A percentile compares a stretch with the other conserved stretches of the same genome.
phyloP scores from a whole-genome alignment of 1,140 invertebrate species.

The Carposina sasakii region DNA sequence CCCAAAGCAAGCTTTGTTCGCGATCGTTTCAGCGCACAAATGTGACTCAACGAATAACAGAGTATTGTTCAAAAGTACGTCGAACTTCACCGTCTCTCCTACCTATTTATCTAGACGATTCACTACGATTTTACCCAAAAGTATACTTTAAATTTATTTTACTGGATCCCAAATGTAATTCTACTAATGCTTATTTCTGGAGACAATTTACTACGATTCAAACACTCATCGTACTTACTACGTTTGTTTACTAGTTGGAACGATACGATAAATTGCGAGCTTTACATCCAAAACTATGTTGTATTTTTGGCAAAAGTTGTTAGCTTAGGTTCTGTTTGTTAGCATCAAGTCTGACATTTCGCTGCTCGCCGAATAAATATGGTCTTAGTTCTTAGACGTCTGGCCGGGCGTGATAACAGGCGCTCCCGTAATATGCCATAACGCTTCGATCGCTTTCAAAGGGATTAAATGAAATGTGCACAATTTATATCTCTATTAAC shows the following conservation, averaged over 20 bases:
- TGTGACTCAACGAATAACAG: constrained; percentile 5
- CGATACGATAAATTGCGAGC: no score
- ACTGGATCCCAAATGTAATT: constrained; percentile 37
- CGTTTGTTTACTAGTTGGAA: no score
- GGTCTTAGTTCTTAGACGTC: constrained; percentile 29
- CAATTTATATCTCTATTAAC: constrained; percentile 70
- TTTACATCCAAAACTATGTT: no score
- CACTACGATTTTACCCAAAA: no score
- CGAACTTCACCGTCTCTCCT: no score
- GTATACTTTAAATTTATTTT: constrained; percentile 51
- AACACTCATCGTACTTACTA: no score
- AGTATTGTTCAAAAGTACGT: constrained; percentile 40
- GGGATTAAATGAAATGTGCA: constrained; percentile 57
- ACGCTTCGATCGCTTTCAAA: constrained; percentile 52
- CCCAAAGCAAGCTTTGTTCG: no score
- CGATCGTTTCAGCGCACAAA: no score
- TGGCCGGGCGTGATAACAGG: constrained; percentile 41
- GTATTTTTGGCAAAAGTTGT: constrained; percentile 13
- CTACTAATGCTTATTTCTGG: constrained; percentile 44
- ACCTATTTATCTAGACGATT: no score
- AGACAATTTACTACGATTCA: constrained; percentile 56
- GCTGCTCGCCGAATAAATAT: constrained; percentile 34
- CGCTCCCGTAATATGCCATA: constrained; percentile 35
- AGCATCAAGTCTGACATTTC: constrained; percentile 29
- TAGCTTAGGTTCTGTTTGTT: constrained; percentile 32